phyloP scores from a whole-genome alignment of 2,888 invertebrate species.

The Dendrolimus pini region DNA sequence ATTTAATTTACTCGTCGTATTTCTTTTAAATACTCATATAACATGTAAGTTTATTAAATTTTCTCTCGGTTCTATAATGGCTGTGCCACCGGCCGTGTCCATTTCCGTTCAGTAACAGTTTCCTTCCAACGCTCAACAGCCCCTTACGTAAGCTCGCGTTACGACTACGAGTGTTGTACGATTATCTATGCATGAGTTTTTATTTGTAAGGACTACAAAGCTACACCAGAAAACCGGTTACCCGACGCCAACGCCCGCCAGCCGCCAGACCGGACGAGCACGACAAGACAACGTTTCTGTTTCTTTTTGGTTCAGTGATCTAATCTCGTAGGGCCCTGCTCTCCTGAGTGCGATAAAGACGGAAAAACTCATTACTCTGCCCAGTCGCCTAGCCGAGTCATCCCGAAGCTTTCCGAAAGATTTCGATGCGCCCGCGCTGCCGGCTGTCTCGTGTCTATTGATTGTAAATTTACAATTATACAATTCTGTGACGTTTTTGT shows the following conservation, averaged over 20 bases:
- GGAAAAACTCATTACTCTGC: slow-evolving; percentile 30
- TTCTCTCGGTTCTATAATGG: slow-evolving; percentile 33
- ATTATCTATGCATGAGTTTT: slow-evolving; percentile 64
- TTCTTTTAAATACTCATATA: too few species aligned
- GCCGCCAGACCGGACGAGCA: slow-evolving; percentile 48
- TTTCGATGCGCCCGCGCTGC: slow-evolving; percentile 46
- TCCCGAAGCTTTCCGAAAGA: slow-evolving; percentile 39
- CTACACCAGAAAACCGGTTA: slow-evolving; percentile 60
- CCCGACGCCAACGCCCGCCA: slow-evolving; percentile 36
- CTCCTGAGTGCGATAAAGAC: slow-evolving; percentile 38
- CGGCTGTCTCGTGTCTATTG: slow-evolving; percentile 32
- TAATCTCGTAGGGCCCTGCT: slow-evolving; percentile 44
- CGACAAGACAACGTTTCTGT: slow-evolving; percentile 45
- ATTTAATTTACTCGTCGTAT: too few species aligned
- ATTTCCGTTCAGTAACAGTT: slow-evolving; percentile 68
- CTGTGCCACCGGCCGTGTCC: slow-evolving; percentile 34
- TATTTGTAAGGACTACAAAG: slow-evolving; percentile 59
- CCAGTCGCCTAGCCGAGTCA: slow-evolving; percentile 21
- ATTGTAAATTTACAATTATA: slow-evolving; percentile 18
- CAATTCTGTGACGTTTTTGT: slow-evolving; percentile 40
- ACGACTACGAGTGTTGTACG: slow-evolving; percentile 35
- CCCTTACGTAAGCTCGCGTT: slow-evolving; percentile 43
- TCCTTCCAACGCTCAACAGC: slow-evolving; percentile 43
- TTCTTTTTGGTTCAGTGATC: slow-evolving; percentile 70
- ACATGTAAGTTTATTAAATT: slow-evolving; percentile 25